Base-by-base conservation (phyloP, 2,888 invertebrate species). In the Chalcosyrphus nemorum region DNA sequence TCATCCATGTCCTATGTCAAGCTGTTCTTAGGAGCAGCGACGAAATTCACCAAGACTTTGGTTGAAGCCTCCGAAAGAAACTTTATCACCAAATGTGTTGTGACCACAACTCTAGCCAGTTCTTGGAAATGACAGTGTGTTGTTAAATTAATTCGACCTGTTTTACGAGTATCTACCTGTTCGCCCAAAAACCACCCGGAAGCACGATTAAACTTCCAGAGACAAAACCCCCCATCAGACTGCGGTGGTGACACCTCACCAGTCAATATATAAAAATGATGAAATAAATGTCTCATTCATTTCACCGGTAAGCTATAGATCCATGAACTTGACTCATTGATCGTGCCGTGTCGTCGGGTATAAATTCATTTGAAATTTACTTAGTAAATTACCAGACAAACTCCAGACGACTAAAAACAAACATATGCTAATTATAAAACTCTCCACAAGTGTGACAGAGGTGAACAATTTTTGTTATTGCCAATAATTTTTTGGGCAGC, bases 261-360 rank as follows among this genome's bases (percentile, higher is more conserved):
- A 15, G 15, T 41, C 61, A 17, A 41, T 13, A 41, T 13, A 29
- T 19, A 15, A n/a, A 13, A 24, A 50, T 29, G 27, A 32, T 27
- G 43, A 27, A 17, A 32, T 5, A 13, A 15, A 45, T 21, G 4
- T 17, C 59, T 29, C 17, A 59, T 24, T 54, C 32, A 15, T 19
- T 32, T 19, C 29, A 15, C 50, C n/a, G 13, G 21, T 54, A n/a
- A n/a, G n/a, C n/a, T n/a, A 56, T 27, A 29, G 2, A 32, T 13
- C 29, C 38, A 27, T 76, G 68, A 76, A 76, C 68, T 76, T 68
- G 68, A 59, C 57, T 76, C 29, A 76, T 50, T 66, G 32, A 45
- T 74, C 19, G 17, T 32, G 17, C 21, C 21, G 9, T 41, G n/a
- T n/a, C n/a, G n/a, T n/a, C n/a, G n/a, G n/a, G n/a, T n/a, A n/a